These are phyloP conservation scores for Pseudolycoriella hygida DNA, from an alignment of 2,888 invertebrate species.

Conservation along the genomic window DNA sequence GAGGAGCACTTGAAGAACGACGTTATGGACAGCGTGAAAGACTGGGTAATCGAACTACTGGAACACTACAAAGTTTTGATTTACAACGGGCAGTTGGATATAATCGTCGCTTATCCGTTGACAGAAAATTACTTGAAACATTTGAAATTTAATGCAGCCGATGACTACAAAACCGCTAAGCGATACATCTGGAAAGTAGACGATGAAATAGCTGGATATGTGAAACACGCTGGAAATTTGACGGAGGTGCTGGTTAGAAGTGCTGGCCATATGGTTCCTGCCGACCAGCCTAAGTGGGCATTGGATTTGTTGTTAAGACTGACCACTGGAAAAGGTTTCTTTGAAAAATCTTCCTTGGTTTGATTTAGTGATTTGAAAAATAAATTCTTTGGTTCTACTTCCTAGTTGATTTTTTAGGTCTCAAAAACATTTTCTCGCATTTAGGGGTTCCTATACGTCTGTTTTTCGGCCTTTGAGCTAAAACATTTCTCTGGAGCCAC, in stretches of 20 bases:
- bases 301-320: slow-evolving; percentile 49
- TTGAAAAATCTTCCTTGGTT: neutral
- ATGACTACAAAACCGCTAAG: slow-evolving; percentile 41
- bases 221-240: slow-evolving; percentile 44
- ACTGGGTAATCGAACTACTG: slow-evolving; percentile 43
- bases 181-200: slow-evolving; percentile 46
- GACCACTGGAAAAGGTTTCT: slow-evolving; percentile 35
- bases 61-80: slow-evolving; percentile 53
- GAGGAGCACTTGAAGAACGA: slow-evolving; percentile 49
- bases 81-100: slow-evolving; percentile 73
- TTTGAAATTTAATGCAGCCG: slow-evolving; percentile 43
- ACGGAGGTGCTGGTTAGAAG: slow-evolving; percentile 49
- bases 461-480: no score
- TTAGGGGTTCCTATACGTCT: no score
- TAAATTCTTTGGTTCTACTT: no score
- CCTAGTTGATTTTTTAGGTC: no score
- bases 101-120: slow-evolving; percentile 65
- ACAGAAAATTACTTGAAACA: slow-evolving; percentile 55
- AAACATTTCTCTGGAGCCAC: no score
- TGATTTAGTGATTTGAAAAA: no score
- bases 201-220: slow-evolving; percentile 48
- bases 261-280: slow-evolving; percentile 67
- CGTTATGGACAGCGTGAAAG: slow-evolving; percentile 57
- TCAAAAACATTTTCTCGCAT: no score
- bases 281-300: slow-evolving; percentile 57